Evolutionary conservation across 2,888 invertebrate genomes (phyloP), one percentile per base, ranked within the genome.

Genomic region (Alcis repandata): DNA sequence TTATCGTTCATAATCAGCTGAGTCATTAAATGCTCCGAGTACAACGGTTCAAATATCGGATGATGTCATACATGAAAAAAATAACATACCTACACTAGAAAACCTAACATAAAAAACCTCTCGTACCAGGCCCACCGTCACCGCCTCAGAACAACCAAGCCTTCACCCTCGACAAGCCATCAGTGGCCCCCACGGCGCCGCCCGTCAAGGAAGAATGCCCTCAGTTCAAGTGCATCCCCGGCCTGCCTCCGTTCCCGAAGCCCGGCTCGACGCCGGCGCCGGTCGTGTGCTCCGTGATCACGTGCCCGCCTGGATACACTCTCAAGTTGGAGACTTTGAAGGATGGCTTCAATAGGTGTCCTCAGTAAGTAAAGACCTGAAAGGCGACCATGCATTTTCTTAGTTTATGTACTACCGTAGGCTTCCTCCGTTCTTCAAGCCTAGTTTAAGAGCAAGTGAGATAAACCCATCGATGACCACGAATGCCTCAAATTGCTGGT

Each of bases 291-390:
- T 90, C 94, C 0, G 82, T 92, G 8, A 90, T 93, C 1, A 72
- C 78, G 10, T 97, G 97, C 74, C 96, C 96, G 0, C 85, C 92
- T 0, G 94, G 93, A 0, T 96, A 96, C 80, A 87, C 92, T 8
- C 85, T 95, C 0, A 92, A 90, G 54, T 76, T 94, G 66, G 95
- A 95, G 38, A 74, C 74, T 0, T 81, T 76, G 13, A 74, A 81
- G 0, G 54, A 69, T 0, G 82, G 70, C 22, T 60, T 68, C n/a
- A 80, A 89, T n/a, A 87, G 89, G 48, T 95, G 95, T 63, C 92
- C 93, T 0, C 89, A 89, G 94, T 94, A 72, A 92, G 89, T 64
- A 11, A 27, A 27, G 27, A 27, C 36, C 41, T 15, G 4, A 41
- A n/a, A 41, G 10, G 41, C 15, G 17, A 36, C 36, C 8, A 11